These are phyloP conservation scores for Achatina immaculata DNA, from an alignment of 1,140 invertebrate genomes.

Conservation along the genomic window DNA sequence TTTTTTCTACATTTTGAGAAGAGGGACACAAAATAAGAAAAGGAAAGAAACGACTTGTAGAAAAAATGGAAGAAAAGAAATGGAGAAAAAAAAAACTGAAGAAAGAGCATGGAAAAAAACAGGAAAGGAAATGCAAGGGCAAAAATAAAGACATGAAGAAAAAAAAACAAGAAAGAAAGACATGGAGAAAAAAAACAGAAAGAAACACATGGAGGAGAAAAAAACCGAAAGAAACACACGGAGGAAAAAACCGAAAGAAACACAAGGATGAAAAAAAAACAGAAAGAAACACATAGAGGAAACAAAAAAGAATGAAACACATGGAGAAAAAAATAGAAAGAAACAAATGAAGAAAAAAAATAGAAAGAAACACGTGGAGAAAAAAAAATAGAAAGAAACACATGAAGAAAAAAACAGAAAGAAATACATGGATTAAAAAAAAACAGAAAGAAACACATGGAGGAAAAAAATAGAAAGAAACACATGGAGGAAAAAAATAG, in stretches of 20 bases:
- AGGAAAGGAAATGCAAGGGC: not conserved
- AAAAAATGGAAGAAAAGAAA: too few relatives aligned
- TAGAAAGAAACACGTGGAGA: not conserved
- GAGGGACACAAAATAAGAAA: too few relatives aligned
- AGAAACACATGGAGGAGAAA: not conserved
- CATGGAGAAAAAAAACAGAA: not conserved
- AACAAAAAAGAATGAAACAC: not conserved
- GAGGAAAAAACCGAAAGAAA: conserved; percentile 18
- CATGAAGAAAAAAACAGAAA: not conserved
- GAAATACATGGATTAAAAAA: not conserved
- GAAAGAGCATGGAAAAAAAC: not conserved
- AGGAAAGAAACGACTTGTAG: too few relatives aligned
- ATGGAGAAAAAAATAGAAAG: not conserved
- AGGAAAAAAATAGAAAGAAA: conserved; percentile 13
- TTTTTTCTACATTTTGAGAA: too few relatives aligned
- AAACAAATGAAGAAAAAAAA: not conserved
- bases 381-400: not conserved
- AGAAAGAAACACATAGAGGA: not conserved
- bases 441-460: not conserved
- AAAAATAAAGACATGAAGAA: not conserved
- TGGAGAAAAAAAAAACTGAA: not conserved
- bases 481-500: not conserved
- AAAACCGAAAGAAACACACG: not conserved
- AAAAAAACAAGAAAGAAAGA: not conserved
- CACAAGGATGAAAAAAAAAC: not conserved